A percentile compares a stretch with the other conserved stretches of the same genome.
These are phyloP conservation scores for Cercopithecus mona DNA, from an alignment of 2,113 vertebrate species.

Conservation along the genomic window DNA sequence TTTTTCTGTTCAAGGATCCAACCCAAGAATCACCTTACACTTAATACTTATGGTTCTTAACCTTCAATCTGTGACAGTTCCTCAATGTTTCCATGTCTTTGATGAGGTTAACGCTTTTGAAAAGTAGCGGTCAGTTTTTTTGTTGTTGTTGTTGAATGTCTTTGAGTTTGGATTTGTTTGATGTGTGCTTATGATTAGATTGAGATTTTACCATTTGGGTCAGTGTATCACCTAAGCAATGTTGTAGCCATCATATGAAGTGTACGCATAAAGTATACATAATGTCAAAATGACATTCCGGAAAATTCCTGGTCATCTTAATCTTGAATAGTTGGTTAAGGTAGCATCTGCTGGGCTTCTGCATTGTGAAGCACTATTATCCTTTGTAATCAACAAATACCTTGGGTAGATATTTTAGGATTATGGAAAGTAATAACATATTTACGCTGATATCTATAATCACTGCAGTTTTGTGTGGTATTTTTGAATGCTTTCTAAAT, in stretches of 20 bases:
- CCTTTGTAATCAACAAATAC: neutral
- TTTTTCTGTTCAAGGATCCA: neutral
- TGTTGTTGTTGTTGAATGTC: neutral
- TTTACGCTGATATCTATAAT: neutral
- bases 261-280: too few species aligned
- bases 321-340: neutral
- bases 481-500: neutral
- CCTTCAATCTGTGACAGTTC: neutral
- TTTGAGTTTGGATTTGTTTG: neutral
- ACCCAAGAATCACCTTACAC: neutral
- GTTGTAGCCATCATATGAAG: neutral
- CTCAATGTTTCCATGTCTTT: neutral
- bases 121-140: neutral
- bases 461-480: neutral
- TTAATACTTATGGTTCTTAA: neutral
- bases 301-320: neutral
- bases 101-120: neutral
- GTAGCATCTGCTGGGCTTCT: neutral
- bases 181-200: neutral
- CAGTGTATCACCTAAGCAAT: neutral
- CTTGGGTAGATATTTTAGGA: neutral
- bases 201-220: neutral
- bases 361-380: neutral
- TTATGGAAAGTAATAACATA: neutral
- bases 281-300: neutral